Evolutionary conservation across 2,113 vertebrate genomes (phyloP).

Genomic region (Paramormyrops kingsleyae): DNA sequence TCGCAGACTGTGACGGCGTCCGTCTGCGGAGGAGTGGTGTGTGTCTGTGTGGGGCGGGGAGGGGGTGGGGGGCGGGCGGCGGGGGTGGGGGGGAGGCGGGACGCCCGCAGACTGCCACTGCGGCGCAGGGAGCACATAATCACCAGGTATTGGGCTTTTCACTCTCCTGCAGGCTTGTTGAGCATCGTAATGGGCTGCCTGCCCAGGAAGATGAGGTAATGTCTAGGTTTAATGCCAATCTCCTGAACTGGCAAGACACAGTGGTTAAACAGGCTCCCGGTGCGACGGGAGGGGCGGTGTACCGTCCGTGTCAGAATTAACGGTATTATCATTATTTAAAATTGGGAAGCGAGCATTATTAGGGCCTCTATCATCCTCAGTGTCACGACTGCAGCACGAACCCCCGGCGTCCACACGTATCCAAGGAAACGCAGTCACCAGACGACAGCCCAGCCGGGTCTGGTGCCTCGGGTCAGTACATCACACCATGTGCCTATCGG

Average conservation of each 20-base stretch:
- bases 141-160: slow-evolving; percentile 83
- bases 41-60: slow-evolving; percentile 32
- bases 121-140: slow-evolving; percentile 64
- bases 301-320: slow-evolving; percentile 44
- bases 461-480: neutral
- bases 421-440: neutral
- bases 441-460: neutral
- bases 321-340: slow-evolving; percentile 20
- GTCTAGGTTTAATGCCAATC: slow-evolving; percentile 95
- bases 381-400: neutral
- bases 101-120: slow-evolving; percentile 55
- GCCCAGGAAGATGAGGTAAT: slow-evolving; percentile 93
- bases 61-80: slow-evolving; percentile 26
- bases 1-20: slow-evolving; percentile 38
- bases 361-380: neutral
- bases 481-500: neutral
- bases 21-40: slow-evolving; percentile 40
- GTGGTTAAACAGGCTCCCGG: slow-evolving; percentile 64
- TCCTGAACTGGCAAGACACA: slow-evolving; percentile 76
- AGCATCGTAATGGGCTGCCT: slow-evolving; percentile 86
- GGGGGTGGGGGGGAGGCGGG: slow-evolving; percentile 50
- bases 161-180: slow-evolving; percentile 83
- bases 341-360: neutral
- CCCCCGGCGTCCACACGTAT: neutral
- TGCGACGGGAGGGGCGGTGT: slow-evolving; percentile 58